Percentiles rank a stretch among this genome's conserved stretches.
phyloP scores from a whole-genome alignment of 2,797 vertebrate genomes.

The Characodon lateralis region DNA sequence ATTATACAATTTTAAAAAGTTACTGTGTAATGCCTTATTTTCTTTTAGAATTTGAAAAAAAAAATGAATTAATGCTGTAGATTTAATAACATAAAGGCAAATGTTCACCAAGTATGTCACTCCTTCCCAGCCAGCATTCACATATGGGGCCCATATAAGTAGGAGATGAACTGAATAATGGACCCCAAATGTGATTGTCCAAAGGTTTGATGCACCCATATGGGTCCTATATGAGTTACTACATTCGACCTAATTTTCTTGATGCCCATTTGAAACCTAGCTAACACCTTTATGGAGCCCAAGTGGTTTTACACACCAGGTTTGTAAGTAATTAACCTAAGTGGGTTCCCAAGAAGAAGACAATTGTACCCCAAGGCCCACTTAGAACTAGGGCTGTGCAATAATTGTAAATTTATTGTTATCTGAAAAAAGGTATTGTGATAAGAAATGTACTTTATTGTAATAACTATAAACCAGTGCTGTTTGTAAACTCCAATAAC shows the following conservation, averaged over 20 bases:
- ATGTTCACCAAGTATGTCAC: conserved; percentile 6
- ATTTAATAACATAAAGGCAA: conserved; percentile 22
- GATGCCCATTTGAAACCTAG: background rate
- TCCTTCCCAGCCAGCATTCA: background rate
- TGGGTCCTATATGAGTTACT: background rate
- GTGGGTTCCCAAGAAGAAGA: background rate
- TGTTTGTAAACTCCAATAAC: too few species aligned
- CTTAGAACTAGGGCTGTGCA: background rate
- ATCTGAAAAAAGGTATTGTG: background rate
- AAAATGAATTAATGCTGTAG: background rate
- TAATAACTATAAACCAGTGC: background rate
- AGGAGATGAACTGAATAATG: background rate
- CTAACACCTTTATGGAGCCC: background rate
- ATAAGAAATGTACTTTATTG: background rate
- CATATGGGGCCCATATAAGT: background rate
- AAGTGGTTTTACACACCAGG: background rate
- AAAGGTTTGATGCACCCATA: background rate
- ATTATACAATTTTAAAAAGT: conserved; percentile 3
- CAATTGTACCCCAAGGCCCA: background rate
- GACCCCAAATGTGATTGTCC: background rate
- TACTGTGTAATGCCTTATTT: background rate
- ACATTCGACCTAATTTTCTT: background rate
- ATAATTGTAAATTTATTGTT: background rate
- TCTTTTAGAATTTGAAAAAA: background rate
- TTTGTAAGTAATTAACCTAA: background rate